Base-by-base conservation (phyloP, 2,113 vertebrate genomes). In the Uria aalge region DNA sequence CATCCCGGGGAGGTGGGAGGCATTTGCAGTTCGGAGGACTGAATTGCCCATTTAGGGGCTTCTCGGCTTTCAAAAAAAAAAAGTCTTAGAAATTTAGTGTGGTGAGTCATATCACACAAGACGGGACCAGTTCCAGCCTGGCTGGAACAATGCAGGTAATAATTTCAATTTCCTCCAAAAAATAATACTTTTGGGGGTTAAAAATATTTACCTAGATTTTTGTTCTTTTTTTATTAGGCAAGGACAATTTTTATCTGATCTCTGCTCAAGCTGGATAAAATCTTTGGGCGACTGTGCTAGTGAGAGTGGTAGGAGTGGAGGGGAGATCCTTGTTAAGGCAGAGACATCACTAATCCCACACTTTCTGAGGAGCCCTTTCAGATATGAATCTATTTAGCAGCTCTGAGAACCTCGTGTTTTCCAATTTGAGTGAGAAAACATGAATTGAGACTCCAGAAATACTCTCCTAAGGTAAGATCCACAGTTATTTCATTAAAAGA, bases 11-110 rank as follows among this genome's bases (percentile, higher is more conserved):
- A 96, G 57, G 66, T 91, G 90, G 73, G 81, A 82, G 22, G 64
- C 73, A 62, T 43, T 43, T 32, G 66, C 66, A 78, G 47, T 40
- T 75, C 74, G 76, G 21, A 94, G 50, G 80, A 43, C 47, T 82
- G 52, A 89, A 60, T n/a, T 97, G 66, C 30, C 73, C 60, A 85
- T 95, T 85, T 90, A 95, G 91, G 81, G 90, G 81, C 77, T 94
- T 93, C 84, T 85, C 81, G 57, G 57, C 66, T 90, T 90, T 91
- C 62, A n/a, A 55, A 50, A 82, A 50, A 50, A 82, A 50, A 47
- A 52, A 22, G 40, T 83, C 38, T 57, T 84, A 63, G 36, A 92
- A 91, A 95, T 94, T 30, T 56, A 85, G 27, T 52, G 22, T 26
- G 41, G n/a, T 92, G 89, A 87, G 77, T 91, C 84, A 75, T 69